Base-by-base conservation (phyloP, 2,113 vertebrate species). In the Hemibagrus wyckioides region DNA sequence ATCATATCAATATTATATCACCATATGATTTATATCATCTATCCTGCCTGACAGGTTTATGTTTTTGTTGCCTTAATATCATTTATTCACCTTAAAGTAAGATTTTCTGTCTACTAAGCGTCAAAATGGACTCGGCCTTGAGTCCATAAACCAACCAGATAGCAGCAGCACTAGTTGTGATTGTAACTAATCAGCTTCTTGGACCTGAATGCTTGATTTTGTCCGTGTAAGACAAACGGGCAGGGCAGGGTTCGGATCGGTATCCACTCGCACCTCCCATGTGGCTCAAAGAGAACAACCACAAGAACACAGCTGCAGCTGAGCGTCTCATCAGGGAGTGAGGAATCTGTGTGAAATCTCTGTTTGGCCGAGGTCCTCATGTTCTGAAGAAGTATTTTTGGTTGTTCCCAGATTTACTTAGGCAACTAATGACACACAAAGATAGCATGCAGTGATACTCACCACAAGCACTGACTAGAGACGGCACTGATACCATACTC, bases 231-330 rank as follows among this genome's bases (percentile, higher is more conserved):
- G 44, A 82, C n/a, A 82, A 82, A 52, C 36, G 61, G 36, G 30
- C 52, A 23, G 59, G n/a, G 3, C 10, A 23, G 41, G 4, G 48
- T 57, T 84, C 7, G 3, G 81, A 17, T 87, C 69, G 39, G 85
- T 19, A 30, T 50, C 25, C 39, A 25, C 2, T 23, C 44, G 36
- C 28, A 25, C 48, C 15, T 69, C 79, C 52, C 69, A 67, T 11
- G 50, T 69, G 63, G 10, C 5, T 80, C 52, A 25, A 25, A 71
- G 28, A 36, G 44, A 21, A 73, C 57, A 79, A 73, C 84, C 87
- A 59, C 61, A 83, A 83, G 85, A 77, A 82, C 89, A 85, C 91
- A 90, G 90, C 92, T 91, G 90, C 65, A 56, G 85, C 56, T 50
- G 15, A 88, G n/a, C 5, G 69, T 69, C 67, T 85, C 87, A 69